Evolutionary conservation across 2,888 invertebrate species (phyloP), one percentile per base, ranked within the genome.

Genomic region (Drosophila pegasa): DNA sequence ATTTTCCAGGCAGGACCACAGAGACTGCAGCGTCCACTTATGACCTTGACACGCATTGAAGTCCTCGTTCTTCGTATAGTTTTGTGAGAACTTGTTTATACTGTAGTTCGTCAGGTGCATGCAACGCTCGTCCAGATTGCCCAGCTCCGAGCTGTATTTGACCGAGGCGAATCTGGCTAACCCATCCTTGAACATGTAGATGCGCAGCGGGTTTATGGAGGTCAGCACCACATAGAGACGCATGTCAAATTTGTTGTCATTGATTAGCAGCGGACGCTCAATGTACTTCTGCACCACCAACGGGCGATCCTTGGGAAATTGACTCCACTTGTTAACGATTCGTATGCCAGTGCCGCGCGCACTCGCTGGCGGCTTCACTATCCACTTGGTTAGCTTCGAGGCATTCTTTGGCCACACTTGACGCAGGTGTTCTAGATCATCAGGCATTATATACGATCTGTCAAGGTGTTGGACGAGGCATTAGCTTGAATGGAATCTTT

Each of bases 341-440:
- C 96, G 96, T 84, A 99, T 99, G 8, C 99, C 99, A 0, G 97
- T 96, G 6, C 99, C 99, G 43, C 99, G 94, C 0, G 99, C 99
- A 50, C 98, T 98, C 0, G 99, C 99, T 0, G 99, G 99, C 52
- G 99, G 99, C 92, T 99, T 99, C 6, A 99, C 96, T 86, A 99
- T 99, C 97, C 99, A 98, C 90, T 95, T 97, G 81, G 97, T 96
- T 77, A 95, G 94, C 71, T 94, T 94, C 0, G 95, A 95, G 0
- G 95, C 94, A 72, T 94, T 93, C 84, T 95, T 96, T 55, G 97
- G 97, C 97, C 99, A 98, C 5, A 96, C 95, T 67, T 96, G 95
- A 75, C 97, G 96, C 80, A 99, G 93, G 66, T 94, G 92, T 87
- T 96, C 96, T 78, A 96, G 90, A 89, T 98, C 98, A 79, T 96